A percentile compares a stretch with the other conserved stretches of the same genome.
Evolutionary conservation across 2,797 vertebrate genomes (phyloP).

Genomic region (Danio kyathit): DNA sequence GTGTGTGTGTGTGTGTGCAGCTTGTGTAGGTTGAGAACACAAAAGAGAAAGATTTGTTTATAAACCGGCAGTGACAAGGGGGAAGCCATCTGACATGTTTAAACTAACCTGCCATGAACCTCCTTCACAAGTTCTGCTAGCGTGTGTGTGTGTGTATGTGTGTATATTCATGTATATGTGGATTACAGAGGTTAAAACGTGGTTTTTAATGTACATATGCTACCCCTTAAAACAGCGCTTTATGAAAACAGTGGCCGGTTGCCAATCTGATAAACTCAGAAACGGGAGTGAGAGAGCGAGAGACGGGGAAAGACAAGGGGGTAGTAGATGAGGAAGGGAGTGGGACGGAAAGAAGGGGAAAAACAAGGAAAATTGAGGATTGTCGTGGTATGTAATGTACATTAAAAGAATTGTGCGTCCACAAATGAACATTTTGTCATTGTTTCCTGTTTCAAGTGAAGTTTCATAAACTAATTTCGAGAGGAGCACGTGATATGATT

Average conservation of each 20-base stretch:
- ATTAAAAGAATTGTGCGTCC: not conserved
- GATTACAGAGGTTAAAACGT: constrained; percentile 55
- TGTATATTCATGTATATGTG: constrained; percentile 45
- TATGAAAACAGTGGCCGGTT: constrained; percentile 81
- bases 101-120: constrained; percentile 68
- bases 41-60: constrained; percentile 55
- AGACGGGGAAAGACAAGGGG: constrained; percentile 51
- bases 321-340: constrained; percentile 61
- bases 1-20: constrained; percentile 34
- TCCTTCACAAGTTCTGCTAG: constrained; percentile 66
- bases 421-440: not conserved
- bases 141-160: constrained; percentile 40
- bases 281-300: constrained; percentile 71
- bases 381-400: constrained; percentile 10
- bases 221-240: constrained; percentile 83
- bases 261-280: constrained; percentile 82
- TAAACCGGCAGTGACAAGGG: constrained; percentile 59
- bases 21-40: constrained; percentile 2
- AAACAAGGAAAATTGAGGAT: constrained; percentile 47
- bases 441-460: constrained; percentile 7
- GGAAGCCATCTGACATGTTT: constrained; percentile 68
- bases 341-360: constrained; percentile 55
- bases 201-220: constrained; percentile 83
- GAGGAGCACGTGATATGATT: too few species aligned
- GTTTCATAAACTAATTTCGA: too few species aligned